These are phyloP conservation scores for Ypsolopha sequella DNA, from an alignment of 2,888 invertebrate species.

Conservation along the genomic window DNA sequence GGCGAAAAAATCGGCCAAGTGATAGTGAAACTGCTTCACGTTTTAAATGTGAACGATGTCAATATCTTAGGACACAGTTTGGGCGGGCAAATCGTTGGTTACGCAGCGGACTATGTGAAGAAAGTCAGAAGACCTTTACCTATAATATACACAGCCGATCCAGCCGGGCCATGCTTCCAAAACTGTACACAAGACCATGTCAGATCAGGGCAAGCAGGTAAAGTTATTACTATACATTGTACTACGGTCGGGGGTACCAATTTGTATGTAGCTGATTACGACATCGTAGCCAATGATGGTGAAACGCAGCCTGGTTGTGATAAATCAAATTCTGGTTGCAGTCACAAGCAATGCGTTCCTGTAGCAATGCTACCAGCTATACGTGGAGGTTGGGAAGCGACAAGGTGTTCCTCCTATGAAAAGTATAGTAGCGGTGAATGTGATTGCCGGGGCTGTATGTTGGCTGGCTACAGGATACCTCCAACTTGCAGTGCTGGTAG, in stretches of 20 bases:
- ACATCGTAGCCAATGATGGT: background rate
- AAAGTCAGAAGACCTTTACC: background rate
- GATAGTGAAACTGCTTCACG: background rate
- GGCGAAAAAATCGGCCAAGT: background rate
- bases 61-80: background rate
- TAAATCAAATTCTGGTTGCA: background rate
- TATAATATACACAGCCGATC: background rate
- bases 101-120: background rate
- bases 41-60: background rate
- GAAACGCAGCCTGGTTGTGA: background rate
- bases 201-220: background rate
- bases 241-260: background rate
- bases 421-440: no score
- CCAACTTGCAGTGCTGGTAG: no score
- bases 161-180: background rate
- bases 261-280: background rate
- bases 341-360: background rate
- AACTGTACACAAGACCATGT: background rate
- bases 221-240: background rate
- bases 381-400: no score
- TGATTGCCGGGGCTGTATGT: no score
- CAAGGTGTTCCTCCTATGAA: no score
- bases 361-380: background rate
- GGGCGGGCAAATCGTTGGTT: constrained; percentile 1
- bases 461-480: no score